A percentile compares a stretch with the other conserved stretches of the same genome.
These are phyloP conservation scores for Eilema depressum DNA, from an alignment of 2,888 invertebrate species.

Conservation along the genomic window DNA sequence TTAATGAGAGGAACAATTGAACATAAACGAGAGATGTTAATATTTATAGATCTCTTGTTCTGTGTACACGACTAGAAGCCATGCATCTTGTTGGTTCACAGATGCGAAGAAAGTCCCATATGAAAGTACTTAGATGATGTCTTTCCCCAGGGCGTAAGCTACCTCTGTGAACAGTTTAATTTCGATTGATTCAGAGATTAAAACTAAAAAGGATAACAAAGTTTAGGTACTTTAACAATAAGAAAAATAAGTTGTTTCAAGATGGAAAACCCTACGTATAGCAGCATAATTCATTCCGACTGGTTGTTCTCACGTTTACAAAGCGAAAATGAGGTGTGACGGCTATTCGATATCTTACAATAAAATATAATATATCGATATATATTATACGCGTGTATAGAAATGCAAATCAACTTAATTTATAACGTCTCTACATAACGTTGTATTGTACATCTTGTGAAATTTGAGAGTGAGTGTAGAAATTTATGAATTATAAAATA, in stretches of 20 bases:
- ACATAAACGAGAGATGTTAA: too few species aligned
- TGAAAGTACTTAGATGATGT: too few species aligned
- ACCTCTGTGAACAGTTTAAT: too few species aligned
- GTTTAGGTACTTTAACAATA: too few species aligned
- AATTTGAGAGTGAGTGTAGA: slow-evolving; percentile 15
- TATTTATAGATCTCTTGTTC: too few species aligned
- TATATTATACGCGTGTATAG: not conserved
- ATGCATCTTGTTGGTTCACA: too few species aligned
- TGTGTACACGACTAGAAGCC: too few species aligned
- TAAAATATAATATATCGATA: slow-evolving; percentile 7
- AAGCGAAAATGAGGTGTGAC: slow-evolving; percentile 4
- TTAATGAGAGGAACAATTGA: too few species aligned
- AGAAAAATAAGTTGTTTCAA: not conserved
- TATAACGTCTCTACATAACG: slow-evolving; percentile 6
- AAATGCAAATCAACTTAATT: slow-evolving; percentile 20
- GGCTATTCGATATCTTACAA: slow-evolving; percentile 12
- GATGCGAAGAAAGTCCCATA: too few species aligned
- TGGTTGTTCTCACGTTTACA: not conserved
- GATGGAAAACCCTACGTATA: not conserved
- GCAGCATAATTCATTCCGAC: not conserved
- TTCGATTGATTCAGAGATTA: too few species aligned
- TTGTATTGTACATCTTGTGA: slow-evolving; percentile 12
- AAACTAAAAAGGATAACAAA: too few species aligned
- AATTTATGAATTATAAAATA: slow-evolving; percentile 10
- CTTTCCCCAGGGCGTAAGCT: too few species aligned